phyloP scores from a whole-genome alignment of 2,113 vertebrate genomes.

The Chroicocephalus ridibundus region DNA sequence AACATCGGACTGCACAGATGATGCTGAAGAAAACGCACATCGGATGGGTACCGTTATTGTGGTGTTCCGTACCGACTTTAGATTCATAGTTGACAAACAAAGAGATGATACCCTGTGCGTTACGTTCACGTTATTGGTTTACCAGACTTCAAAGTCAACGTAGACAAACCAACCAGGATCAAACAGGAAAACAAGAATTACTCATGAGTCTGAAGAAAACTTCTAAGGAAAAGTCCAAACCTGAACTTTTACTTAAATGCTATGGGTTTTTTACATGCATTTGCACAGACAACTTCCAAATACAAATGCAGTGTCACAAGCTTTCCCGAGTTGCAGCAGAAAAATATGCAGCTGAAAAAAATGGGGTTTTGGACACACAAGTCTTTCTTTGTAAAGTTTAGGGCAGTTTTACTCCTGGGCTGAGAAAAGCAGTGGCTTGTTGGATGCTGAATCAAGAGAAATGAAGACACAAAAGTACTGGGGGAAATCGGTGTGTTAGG shows the following conservation, averaged over 20 bases:
- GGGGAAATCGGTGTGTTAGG: accelerated
- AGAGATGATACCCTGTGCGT: background rate
- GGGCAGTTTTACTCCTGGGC: background rate
- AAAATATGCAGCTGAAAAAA: too few species aligned
- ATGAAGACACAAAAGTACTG: accelerated
- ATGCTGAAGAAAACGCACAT: background rate
- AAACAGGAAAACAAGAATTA: background rate
- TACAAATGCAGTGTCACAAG: background rate
- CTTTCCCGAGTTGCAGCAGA: background rate
- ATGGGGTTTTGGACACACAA: accelerated
- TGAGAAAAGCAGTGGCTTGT: background rate
- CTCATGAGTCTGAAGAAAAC: accelerated
- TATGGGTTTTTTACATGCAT: background rate
- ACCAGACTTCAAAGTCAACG: background rate
- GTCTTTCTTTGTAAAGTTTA: accelerated
- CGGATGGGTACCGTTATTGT: too few species aligned
- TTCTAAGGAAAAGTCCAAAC: background rate
- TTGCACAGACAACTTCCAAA: background rate
- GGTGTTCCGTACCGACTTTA: background rate
- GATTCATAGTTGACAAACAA: background rate
- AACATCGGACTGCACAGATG: accelerated
- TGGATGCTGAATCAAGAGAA: background rate
- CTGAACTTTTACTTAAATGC: background rate
- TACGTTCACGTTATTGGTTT: background rate
- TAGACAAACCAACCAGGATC: background rate